Percentiles rank a stretch among this genome's conserved stretches.
Evolutionary conservation across 2,113 vertebrate genomes (phyloP).

Genomic region (Dasyornis broadbenti): DNA sequence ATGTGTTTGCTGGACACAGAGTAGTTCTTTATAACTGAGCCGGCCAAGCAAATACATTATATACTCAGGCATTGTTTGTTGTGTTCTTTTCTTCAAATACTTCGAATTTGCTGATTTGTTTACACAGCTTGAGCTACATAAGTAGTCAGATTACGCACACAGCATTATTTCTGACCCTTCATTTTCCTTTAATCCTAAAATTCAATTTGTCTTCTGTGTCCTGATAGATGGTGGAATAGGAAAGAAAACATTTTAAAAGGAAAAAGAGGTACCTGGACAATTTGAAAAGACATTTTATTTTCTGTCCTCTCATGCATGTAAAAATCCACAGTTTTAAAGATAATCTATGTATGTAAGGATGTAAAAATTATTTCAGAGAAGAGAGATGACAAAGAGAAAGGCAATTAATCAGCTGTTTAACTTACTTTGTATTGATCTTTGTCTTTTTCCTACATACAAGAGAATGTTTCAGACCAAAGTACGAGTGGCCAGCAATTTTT

Average conservation of each 20-base stretch:
- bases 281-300: neutral
- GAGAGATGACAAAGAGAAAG: neutral
- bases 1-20: neutral
- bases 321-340: neutral
- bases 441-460: fast-evolving
- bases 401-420: neutral
- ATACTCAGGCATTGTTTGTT: neutral
- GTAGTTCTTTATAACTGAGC: neutral
- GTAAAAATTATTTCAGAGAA: neutral
- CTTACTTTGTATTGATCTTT: neutral
- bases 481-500: neutral
- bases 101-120: neutral
- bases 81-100: neutral
- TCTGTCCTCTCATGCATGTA: neutral
- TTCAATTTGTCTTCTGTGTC: neutral
- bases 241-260: neutral
- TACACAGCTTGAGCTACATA: neutral
- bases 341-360: neutral
- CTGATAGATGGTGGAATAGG: neutral
- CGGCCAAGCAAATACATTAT: neutral
- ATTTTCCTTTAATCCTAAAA: conserved; percentile 14
- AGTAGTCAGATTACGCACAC: neutral
- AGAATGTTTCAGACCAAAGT: neutral
- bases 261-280: neutral
- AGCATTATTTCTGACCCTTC: neutral